These are phyloP conservation scores for Drosophila niveifrons DNA, from an alignment of 2,888 invertebrate species.

Conservation along the genomic window DNA sequence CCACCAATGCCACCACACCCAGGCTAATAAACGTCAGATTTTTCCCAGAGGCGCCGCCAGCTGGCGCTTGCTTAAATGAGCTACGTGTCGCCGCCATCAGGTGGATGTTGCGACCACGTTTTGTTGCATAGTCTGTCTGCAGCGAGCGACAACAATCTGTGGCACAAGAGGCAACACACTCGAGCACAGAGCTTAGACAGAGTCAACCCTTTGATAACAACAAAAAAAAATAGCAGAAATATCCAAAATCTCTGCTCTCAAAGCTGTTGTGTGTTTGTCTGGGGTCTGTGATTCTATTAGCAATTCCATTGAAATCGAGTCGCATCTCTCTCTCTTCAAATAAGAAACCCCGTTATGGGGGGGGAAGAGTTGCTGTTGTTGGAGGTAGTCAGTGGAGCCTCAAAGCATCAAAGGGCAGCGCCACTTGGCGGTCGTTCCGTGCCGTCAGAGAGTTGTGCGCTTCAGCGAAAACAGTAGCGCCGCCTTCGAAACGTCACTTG, in stretches of 20 bases:
- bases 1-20: slow-evolving; percentile 28
- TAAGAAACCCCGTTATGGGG: slow-evolving; percentile 72
- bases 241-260: neutral
- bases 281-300: slow-evolving; percentile 72
- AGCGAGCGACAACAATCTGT: slow-evolving; percentile 21
- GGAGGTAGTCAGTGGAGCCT: slow-evolving; percentile 4
- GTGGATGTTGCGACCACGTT: slow-evolving; percentile 52
- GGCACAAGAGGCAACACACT: slow-evolving; percentile 27
- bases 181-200: slow-evolving; percentile 64
- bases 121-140: slow-evolving; percentile 8
- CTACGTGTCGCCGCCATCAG: slow-evolving; percentile 76
- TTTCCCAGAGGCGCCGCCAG: slow-evolving; percentile 66
- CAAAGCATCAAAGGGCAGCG: slow-evolving; percentile 73
- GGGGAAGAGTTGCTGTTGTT: neutral
- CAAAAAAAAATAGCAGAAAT: slow-evolving; percentile 5
- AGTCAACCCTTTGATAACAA: slow-evolving; percentile 75
- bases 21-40: slow-evolving; percentile 27
- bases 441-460: slow-evolving; percentile 69
- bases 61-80: slow-evolving; percentile 71
- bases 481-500: slow-evolving; percentile 58
- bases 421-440: slow-evolving; percentile 76
- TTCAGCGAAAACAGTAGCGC: slow-evolving; percentile 83
- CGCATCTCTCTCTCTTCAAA: slow-evolving; percentile 62
- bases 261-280: slow-evolving; percentile 19
- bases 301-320: slow-evolving; percentile 74